Conservation (phyloP, 2,113 vertebrate genomes). For the Scophthalmus maximus region DNA sequence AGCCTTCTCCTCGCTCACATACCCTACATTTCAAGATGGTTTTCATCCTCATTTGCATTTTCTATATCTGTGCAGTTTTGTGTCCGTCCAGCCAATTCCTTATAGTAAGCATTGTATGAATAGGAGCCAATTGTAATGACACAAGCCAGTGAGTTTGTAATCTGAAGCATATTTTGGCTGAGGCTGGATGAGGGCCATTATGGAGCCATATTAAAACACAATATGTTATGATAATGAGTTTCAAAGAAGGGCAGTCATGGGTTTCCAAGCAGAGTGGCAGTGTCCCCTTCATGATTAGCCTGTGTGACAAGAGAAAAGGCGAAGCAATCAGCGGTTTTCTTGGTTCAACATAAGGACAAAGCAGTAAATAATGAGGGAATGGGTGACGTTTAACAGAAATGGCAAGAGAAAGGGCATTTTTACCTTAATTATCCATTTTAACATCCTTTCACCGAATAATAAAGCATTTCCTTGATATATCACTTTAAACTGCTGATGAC, state of each 20-base stretch:
- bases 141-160: conserved; percentile 55
- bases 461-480: not conserved
- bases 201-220: conserved; percentile 35
- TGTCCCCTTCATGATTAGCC: not conserved
- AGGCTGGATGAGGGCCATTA: conserved; percentile 46
- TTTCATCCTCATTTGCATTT: conserved; percentile 48
- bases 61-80: conserved; percentile 17
- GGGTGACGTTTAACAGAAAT: not conserved
- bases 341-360: conserved; percentile 24
- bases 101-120: conserved; percentile 25
- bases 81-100: conserved; percentile 20
- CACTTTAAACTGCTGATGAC: conserved; percentile 1
- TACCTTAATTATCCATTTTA: not conserved
- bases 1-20: not conserved
- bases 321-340: not conserved
- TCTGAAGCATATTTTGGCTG: conserved; percentile 28
- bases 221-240: conserved; percentile 50
- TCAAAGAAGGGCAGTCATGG: conserved; percentile 44
- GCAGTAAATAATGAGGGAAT: conserved; percentile 6
- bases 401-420: conserved; percentile 7
- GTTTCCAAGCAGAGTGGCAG: conserved; percentile 23
- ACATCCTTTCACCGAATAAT: conserved; percentile 4
- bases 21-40: not conserved
- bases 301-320: conserved; percentile 1
- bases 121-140: conserved; percentile 39